Evolutionary conservation across 1,140 invertebrate species (phyloP).

Genomic region (Lysiphlebus fabarum): DNA sequence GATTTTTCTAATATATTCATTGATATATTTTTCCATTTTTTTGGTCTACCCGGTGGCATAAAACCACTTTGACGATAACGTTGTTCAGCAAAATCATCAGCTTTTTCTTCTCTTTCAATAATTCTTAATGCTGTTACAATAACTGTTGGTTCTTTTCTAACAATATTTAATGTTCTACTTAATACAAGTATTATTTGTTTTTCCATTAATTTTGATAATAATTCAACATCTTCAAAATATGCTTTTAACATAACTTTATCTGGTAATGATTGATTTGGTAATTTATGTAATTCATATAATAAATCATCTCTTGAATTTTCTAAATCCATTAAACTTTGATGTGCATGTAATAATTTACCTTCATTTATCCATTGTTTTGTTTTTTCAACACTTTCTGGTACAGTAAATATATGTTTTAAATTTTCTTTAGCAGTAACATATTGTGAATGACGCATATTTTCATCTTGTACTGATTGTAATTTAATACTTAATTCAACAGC

Average conservation of each 20-base stretch:
- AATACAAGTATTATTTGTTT: conserved; percentile 89
- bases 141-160: conserved; percentile 90
- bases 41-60: conserved; percentile 88
- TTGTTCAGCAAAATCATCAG: conserved; percentile 75
- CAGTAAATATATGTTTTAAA: conserved; percentile 96
- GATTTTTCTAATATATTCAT: conserved; percentile 81
- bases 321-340: conserved; percentile 91
- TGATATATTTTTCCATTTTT: conserved; percentile 86
- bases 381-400: conserved; percentile 93
- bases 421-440: conserved; percentile 98
- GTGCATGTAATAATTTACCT: conserved; percentile 90
- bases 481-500: conserved; percentile 72
- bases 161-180: conserved; percentile 86
- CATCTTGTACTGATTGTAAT: conserved; percentile 81
- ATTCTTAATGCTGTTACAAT: conserved; percentile 95
- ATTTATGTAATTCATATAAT: conserved; percentile 89
- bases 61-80: conserved; percentile 82
- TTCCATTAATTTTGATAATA: conserved; percentile 83
- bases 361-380: conserved; percentile 93
- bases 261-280: conserved; percentile 84
- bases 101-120: conserved; percentile 94
- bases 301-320: conserved; percentile 96
- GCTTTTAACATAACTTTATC: conserved; percentile 90
- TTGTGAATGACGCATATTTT: conserved; percentile 91
- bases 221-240: conserved; percentile 94